These are phyloP conservation scores for Halesus radiatus DNA, from an alignment of 1,140 invertebrate species.

Conservation along the genomic window DNA sequence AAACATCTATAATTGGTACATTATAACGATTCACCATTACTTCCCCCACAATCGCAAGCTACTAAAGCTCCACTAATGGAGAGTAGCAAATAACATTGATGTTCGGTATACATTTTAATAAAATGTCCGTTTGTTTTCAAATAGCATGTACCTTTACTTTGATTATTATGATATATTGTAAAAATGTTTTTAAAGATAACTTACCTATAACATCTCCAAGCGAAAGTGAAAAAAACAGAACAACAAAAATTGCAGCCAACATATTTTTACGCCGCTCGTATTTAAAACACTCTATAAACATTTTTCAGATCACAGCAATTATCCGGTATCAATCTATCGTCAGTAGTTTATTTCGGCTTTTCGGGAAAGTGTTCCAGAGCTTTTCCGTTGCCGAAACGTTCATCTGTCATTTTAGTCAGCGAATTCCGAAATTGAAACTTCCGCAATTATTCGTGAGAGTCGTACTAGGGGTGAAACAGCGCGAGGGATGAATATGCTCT, in stretches of 20 bases:
- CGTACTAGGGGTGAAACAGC: neutral
- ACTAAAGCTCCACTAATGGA: too few relatives aligned
- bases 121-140: too few relatives aligned
- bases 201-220: slow-evolving; percentile 43
- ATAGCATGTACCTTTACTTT: too few relatives aligned
- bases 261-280: slow-evolving; percentile 29
- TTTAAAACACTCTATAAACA: slow-evolving; percentile 41
- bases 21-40: too few relatives aligned
- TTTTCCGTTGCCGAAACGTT: slow-evolving; percentile 18
- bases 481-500: neutral
- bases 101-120: too few relatives aligned
- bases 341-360: slow-evolving; percentile 27
- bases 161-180: too few relatives aligned
- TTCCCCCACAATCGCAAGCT: too few relatives aligned
- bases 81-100: too few relatives aligned
- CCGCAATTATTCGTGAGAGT: neutral
- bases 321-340: neutral
- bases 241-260: slow-evolving; percentile 39
- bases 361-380: slow-evolving; percentile 22
- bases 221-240: slow-evolving; percentile 36
- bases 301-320: slow-evolving; percentile 4
- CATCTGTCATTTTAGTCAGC: slow-evolving; percentile 40
- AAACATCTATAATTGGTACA: too few relatives aligned
- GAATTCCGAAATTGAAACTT: slow-evolving; percentile 31
- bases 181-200: too few relatives aligned